These are phyloP conservation scores for Noctua janthina DNA, from an alignment of 2,888 invertebrate genomes.

Conservation along the genomic window DNA sequence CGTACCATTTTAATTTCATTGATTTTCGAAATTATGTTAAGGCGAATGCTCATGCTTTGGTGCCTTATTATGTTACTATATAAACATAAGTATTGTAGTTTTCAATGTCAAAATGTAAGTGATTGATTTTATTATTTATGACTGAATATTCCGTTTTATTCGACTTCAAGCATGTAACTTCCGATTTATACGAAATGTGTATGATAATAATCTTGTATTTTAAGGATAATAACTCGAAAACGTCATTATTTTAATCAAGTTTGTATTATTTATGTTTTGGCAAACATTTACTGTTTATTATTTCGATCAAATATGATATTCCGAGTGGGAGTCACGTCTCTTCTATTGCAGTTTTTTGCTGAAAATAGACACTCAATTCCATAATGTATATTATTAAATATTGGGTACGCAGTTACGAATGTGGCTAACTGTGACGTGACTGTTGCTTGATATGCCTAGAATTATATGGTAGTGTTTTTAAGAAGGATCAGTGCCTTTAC, in stretches of 20 bases:
- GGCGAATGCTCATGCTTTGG: constrained; percentile 77
- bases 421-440: constrained; percentile 47
- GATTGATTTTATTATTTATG: constrained; percentile 71
- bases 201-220: constrained; percentile 60
- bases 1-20: constrained; percentile 57
- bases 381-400: constrained; percentile 48
- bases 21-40: constrained; percentile 62
- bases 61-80: constrained; percentile 78
- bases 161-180: constrained; percentile 45
- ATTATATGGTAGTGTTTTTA: constrained; percentile 76
- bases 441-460: constrained; percentile 56
- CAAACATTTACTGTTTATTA: constrained; percentile 51
- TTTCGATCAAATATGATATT: constrained; percentile 60
- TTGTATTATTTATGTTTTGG: constrained; percentile 50
- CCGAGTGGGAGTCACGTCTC: constrained; percentile 56
- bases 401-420: constrained; percentile 40
- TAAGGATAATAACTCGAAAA: constrained; percentile 60
- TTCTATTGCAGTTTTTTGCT: constrained; percentile 54
- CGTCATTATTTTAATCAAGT: constrained; percentile 49
- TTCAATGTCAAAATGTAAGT: constrained; percentile 62
- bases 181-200: constrained; percentile 58
- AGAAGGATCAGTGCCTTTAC: constrained; percentile 88
- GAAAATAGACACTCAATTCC: constrained; percentile 60
- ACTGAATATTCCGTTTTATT: constrained; percentile 70
- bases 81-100: constrained; percentile 68